Evolutionary conservation across 2,113 vertebrate genomes (phyloP), one percentile per base, ranked within the genome.

Genomic region (Camarhynchus parvulus): DNA sequence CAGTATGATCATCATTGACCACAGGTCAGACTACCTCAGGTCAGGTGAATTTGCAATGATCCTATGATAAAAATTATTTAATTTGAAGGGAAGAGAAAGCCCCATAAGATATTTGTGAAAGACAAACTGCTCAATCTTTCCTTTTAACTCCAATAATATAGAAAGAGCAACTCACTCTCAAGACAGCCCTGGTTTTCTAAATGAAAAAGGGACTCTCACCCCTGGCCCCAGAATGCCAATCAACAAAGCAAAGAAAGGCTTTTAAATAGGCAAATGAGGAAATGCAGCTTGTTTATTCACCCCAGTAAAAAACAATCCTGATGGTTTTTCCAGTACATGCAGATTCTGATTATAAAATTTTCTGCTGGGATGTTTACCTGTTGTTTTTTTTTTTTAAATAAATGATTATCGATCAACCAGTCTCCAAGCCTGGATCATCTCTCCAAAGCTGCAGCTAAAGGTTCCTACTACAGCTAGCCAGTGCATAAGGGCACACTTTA

Each of bases 1-100:
- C 72, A 63, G 37, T 25, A 77, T 35, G 37, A 94, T 83, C 30
- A 35, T 83, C 83, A 83, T 8, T 95, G 83, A 90, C 74, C 42
- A 69, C 33, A 77, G 75, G 78, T 66, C 88, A 91, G 50, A 63
- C 8, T 83, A 74, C 67, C 80, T 83, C 77, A 37, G 83, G 88
- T 85, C 85, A 95, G 77, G 79, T 35, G 41, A 80, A 94, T 77
- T 64, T 79, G 25, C 44, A 92, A 46, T 68, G 83, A 88, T 76
- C 41, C 67, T 83, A 66, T 14, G 58, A 93, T 62, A 53, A 70
- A 93, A 95, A 91, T 79, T 88, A 94, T 73, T 91, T 88, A 23
- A 91, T 83, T 3, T 85, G 42, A 89, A 95, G 69, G 49, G n/a
- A 87, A 85, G 30, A 90, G 39, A 82, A 95, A 63, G 21, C 23